Percentiles rank a stretch among this genome's conserved stretches.
These are phyloP conservation scores for Marisa cornuarietis DNA, from an alignment of 1,140 invertebrate species.

Conservation along the genomic window DNA sequence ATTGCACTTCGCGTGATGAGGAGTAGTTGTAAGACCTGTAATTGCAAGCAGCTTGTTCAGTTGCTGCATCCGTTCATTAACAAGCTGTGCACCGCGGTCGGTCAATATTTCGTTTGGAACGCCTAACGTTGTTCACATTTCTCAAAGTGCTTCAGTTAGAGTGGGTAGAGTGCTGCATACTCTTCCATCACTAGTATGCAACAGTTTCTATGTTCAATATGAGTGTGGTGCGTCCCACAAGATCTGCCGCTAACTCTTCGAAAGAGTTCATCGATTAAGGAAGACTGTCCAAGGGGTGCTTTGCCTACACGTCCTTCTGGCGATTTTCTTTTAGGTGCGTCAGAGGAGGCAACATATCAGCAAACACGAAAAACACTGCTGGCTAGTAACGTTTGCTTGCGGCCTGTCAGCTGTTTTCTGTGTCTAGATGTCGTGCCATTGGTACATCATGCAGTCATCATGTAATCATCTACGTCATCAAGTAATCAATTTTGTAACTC, in stretches of 20 bases:
- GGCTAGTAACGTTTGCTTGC: too few relatives aligned
- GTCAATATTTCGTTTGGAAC: slow-evolving; percentile 56
- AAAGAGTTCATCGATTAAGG: slow-evolving; percentile 38
- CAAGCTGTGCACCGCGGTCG: slow-evolving; percentile 35
- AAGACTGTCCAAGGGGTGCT: slow-evolving; percentile 32
- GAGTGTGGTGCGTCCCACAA: slow-evolving; percentile 31
- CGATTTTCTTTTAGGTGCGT: too few relatives aligned
- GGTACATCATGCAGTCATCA: too few relatives aligned
- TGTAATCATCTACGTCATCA: too few relatives aligned
- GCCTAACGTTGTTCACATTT: slow-evolving; percentile 60
- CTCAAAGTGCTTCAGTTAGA: slow-evolving; percentile 36
- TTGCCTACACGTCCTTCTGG: slow-evolving; percentile 32
- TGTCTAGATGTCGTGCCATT: too few relatives aligned
- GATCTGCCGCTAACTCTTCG: slow-evolving; percentile 35
- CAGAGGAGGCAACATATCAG: too few relatives aligned
- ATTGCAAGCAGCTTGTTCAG: slow-evolving; percentile 25
- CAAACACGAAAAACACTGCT: too few relatives aligned
- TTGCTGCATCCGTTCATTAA: slow-evolving; percentile 21
- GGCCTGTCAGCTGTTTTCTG: too few relatives aligned
- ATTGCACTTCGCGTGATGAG: slow-evolving; percentile 36
- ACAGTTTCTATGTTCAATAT: slow-evolving; percentile 29
- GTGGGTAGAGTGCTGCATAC: slow-evolving; percentile 40
- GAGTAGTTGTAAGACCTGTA: slow-evolving; percentile 30
- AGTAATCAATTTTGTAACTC: too few relatives aligned
- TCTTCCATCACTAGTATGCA: slow-evolving; percentile 38